Evolutionary conservation across 2,797 vertebrate species (phyloP).

Genomic region (Menidia menidia): DNA sequence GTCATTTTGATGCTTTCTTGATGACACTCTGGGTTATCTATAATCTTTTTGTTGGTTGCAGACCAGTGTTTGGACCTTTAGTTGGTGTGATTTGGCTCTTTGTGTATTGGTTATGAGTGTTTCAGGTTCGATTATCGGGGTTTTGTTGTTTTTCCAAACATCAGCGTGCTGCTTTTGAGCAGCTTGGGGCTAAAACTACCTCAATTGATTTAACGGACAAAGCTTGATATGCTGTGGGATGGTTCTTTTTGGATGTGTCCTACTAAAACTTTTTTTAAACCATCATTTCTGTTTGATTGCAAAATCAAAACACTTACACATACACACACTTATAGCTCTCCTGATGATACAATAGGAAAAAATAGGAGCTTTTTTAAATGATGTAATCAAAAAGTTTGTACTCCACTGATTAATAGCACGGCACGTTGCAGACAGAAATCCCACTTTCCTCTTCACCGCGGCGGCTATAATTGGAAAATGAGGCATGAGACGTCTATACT

Average conservation of each 20-base stretch:
- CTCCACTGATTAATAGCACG: constrained; percentile 10
- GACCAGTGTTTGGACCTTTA: too few relatives aligned
- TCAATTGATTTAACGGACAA: too few relatives aligned
- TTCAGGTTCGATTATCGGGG: too few relatives aligned
- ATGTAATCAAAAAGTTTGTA: constrained; percentile 1
- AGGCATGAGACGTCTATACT: constrained; percentile 52
- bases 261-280: too few relatives aligned
- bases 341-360: not conserved
- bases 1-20: not conserved
- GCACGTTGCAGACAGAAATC: constrained; percentile 28
- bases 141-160: not conserved
- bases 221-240: too few relatives aligned
- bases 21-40: not conserved
- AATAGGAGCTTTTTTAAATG: not conserved
- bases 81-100: too few relatives aligned
- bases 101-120: not conserved
- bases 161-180: not conserved
- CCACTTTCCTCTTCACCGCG: constrained; percentile 25
- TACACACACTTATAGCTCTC: too few relatives aligned
- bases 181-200: too few relatives aligned
- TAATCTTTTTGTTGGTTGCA: too few relatives aligned
- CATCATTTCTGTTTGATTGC: not conserved
- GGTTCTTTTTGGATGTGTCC: too few relatives aligned
- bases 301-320: not conserved
- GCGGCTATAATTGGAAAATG: constrained; percentile 50